A percentile compares a stretch with the other conserved stretches of the same genome.
phyloP scores from a whole-genome alignment of 2,797 vertebrate species.

The Ispidina picta region DNA sequence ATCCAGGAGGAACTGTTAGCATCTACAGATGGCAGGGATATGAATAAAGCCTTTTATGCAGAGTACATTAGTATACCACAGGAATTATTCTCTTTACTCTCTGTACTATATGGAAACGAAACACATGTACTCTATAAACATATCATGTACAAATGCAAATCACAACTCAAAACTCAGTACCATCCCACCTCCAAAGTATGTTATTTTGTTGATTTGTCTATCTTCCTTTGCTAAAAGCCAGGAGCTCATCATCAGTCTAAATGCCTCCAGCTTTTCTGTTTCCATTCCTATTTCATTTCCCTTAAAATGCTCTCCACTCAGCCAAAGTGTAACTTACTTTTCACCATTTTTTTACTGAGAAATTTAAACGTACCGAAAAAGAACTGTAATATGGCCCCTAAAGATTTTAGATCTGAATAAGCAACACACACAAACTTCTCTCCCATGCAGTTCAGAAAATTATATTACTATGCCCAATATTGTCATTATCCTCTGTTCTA shows the following conservation, averaged over 20 bases:
- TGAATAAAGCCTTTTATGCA: not conserved
- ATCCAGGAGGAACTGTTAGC: not conserved
- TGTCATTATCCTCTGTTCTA: not conserved
- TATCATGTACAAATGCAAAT: not conserved
- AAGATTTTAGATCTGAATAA: not conserved
- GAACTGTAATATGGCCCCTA: not conserved
- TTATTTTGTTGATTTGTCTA: not conserved
- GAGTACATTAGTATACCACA: not conserved
- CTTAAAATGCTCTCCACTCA: constrained; percentile 12
- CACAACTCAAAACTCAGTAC: not conserved
- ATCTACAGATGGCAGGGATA: not conserved
- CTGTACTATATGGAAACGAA: not conserved
- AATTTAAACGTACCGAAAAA: not conserved
- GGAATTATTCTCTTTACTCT: not conserved
- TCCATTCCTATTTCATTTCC: not conserved
- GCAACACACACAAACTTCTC: not conserved
- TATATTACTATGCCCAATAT: not conserved
- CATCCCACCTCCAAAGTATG: not conserved
- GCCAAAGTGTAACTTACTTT: constrained; percentile 11
- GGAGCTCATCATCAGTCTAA: not conserved
- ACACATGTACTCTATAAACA: not conserved
- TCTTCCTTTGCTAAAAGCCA: not conserved
- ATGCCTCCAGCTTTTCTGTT: constrained; percentile 10
- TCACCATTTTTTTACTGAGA: not conserved
- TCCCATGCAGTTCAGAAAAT: constrained; percentile 38